Evolutionary conservation across 1,140 invertebrate species (phyloP).

Genomic region (Drosophila ironensis): DNA sequence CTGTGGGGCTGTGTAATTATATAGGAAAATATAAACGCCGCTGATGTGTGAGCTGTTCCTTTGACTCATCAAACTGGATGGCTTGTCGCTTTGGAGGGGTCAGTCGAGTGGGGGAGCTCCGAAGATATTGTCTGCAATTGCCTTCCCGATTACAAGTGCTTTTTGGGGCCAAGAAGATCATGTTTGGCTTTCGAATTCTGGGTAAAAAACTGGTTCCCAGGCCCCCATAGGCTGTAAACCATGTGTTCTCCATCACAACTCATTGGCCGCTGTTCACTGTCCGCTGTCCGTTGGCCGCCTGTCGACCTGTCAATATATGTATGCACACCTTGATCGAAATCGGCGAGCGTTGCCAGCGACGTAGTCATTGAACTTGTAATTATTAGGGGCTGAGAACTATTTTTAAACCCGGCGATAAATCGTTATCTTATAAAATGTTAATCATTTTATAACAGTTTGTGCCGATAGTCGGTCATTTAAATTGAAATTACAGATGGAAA

Average conservation of each 20-base stretch:
- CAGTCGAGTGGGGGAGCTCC: not conserved
- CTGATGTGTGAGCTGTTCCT: not conserved
- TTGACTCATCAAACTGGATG: slow-evolving; percentile 14
- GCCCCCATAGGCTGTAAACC: slow-evolving; percentile 7
- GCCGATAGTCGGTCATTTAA: not conserved
- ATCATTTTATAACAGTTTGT: not conserved
- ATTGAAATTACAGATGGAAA: too few species aligned
- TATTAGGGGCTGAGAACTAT: not conserved
- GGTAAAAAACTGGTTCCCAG: slow-evolving; percentile 17
- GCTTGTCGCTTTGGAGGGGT: not conserved
- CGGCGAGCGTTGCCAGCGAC: slow-evolving; percentile 4
- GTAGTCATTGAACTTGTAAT: slow-evolving; percentile 38
- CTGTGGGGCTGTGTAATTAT: slow-evolving; percentile 42
- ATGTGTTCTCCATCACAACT: slow-evolving; percentile 22
- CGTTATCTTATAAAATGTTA: not conserved
- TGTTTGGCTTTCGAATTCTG: not conserved
- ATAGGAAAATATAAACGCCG: slow-evolving; percentile 16
- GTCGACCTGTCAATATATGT: too few species aligned
- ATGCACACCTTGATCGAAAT: slow-evolving; percentile 33
- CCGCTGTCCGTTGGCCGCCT: slow-evolving; percentile 4
- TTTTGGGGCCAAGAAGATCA: not conserved
- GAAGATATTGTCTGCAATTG: not conserved
- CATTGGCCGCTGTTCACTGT: slow-evolving; percentile 11
- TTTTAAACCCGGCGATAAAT: not conserved
- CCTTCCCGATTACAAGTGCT: not conserved